phyloP scores from a whole-genome alignment of 37 sponge, comb jelly and placozoan genomes.

The Cliona cf. orientalis region DNA sequence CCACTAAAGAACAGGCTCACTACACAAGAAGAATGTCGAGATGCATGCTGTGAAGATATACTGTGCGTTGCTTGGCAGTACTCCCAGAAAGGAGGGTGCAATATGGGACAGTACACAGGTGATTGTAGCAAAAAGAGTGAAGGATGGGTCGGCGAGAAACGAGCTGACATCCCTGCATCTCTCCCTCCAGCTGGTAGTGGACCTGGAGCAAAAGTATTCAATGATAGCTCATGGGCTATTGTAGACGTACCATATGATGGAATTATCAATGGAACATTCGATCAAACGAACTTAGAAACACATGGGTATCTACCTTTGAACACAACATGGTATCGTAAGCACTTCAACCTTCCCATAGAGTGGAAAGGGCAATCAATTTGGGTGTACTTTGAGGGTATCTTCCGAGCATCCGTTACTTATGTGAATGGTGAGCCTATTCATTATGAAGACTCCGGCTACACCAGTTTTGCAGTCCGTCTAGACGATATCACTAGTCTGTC shows the following conservation, averaged over 20 bases:
- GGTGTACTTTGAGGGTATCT: slow-evolving; percentile 68
- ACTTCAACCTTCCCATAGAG: slow-evolving; percentile 55
- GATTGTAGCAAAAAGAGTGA: slow-evolving; percentile 36
- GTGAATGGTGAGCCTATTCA: slow-evolving; percentile 31
- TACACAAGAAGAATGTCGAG: slow-evolving; percentile 39
- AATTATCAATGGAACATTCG: slow-evolving; percentile 45
- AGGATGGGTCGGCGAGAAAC: slow-evolving; percentile 39
- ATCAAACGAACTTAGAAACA: neutral
- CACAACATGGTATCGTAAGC: slow-evolving; percentile 67
- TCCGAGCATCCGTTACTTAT: slow-evolving; percentile 22
- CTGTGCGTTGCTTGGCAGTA: slow-evolving; percentile 61
- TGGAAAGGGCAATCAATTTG: slow-evolving; percentile 58
- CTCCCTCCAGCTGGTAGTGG: slow-evolving; percentile 39
- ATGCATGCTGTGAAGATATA: slow-evolving; percentile 43
- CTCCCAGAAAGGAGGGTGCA: slow-evolving; percentile 25
- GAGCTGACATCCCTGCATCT: slow-evolving; percentile 9
- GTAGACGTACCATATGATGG: slow-evolving; percentile 61
- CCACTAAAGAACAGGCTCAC: neutral
- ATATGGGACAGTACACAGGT: slow-evolving; percentile 25
- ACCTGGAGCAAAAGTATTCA: slow-evolving; percentile 30
- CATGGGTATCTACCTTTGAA: slow-evolving; percentile 51
- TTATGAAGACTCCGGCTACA: slow-evolving; percentile 60
- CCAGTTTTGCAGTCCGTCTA: slow-evolving; percentile 60
- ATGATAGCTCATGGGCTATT: slow-evolving; percentile 57
- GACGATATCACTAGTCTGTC: slow-evolving; percentile 32